Percentiles rank a stretch among this genome's conserved stretches.
Evolutionary conservation across 2,888 invertebrate species (phyloP).

Genomic region (Zele albiditarsus): DNA sequence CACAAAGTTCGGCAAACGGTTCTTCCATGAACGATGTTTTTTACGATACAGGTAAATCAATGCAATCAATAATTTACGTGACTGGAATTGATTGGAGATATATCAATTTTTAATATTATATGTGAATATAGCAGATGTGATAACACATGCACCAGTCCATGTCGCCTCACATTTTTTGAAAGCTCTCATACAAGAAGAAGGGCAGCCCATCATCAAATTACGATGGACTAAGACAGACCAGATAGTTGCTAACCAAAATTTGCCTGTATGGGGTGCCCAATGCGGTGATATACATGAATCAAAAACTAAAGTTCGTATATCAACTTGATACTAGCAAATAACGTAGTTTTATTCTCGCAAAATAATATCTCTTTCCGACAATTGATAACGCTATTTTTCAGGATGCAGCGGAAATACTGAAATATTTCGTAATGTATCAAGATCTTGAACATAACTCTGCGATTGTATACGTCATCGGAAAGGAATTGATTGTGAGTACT

Average conservation of each 20-base stretch:
- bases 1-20: not conserved
- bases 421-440: not conserved
- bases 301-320: not conserved
- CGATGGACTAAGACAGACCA: not conserved
- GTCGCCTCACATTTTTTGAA: not conserved
- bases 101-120: too few relatives aligned
- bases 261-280: not conserved
- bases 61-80: too few relatives aligned
- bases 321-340: not conserved
- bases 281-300: not conserved
- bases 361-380: not conserved
- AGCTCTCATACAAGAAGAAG: not conserved
- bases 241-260: not conserved
- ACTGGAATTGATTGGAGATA: too few relatives aligned
- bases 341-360: not conserved
- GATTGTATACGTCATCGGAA: not conserved
- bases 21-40: not conserved
- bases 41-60: not conserved
- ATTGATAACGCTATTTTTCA: not conserved
- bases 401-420: not conserved
- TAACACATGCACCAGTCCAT: not conserved
- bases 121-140: not conserved
- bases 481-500: not conserved
- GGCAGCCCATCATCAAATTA: not conserved
- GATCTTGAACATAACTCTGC: not conserved